Percentiles rank a stretch among this genome's conserved stretches.
Evolutionary conservation across 2,888 invertebrate species (phyloP).

Genomic region (Lymantria dispar): DNA sequence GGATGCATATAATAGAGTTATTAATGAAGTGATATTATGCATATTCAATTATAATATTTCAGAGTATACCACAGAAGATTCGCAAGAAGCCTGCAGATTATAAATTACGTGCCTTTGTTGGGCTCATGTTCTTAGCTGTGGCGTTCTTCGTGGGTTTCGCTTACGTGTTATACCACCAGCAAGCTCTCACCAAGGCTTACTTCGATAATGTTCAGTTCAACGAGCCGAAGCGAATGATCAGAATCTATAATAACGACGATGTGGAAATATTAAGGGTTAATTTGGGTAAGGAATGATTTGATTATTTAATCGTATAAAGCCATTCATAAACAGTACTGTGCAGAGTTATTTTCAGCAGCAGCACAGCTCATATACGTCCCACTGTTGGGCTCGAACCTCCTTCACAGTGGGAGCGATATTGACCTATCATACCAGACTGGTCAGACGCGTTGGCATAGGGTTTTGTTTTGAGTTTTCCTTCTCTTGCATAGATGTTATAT

Average conservation of each 20-base stretch:
- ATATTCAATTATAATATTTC: constrained; percentile 33
- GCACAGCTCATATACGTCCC: no score
- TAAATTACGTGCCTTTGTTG: constrained; percentile 91
- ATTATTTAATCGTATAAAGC: no score
- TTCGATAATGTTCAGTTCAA: constrained; percentile 93
- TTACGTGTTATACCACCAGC: constrained; percentile 91
- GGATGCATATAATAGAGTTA: no score
- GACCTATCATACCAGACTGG: no score
- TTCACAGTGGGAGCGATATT: no score
- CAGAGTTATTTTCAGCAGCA: no score
- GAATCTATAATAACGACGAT: constrained; percentile 87
- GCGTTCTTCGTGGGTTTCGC: constrained; percentile 92
- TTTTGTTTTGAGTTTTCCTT: no score
- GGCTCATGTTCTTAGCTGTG: constrained; percentile 90
- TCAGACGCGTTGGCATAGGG: no score
- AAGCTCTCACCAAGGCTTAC: constrained; percentile 90
- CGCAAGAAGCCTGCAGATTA: constrained; percentile 89
- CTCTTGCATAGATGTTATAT: no score
- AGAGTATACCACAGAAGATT: constrained; percentile 89
- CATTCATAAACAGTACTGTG: no score
- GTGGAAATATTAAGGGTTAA: constrained; percentile 86
- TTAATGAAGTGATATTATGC: no score
- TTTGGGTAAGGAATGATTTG: constrained; percentile 68
- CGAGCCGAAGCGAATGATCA: constrained; percentile 87
- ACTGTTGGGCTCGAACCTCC: no score